A percentile compares a stretch with the other conserved stretches of the same genome.
Evolutionary conservation across 2,888 invertebrate species (phyloP).

Genomic region (Torymus texanus): DNA sequence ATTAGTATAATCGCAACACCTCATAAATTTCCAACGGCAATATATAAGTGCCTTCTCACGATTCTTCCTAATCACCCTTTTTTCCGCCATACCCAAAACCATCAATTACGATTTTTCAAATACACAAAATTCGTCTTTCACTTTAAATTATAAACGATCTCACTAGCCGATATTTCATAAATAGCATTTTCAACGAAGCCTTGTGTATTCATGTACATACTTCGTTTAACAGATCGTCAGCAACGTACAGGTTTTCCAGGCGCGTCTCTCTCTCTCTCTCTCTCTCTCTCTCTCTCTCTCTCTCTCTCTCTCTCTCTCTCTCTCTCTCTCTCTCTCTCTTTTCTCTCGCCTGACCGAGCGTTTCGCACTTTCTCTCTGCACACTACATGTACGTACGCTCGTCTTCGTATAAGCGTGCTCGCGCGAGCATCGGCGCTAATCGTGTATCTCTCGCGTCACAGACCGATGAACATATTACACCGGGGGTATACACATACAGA

Average conservation of each 20-base stretch:
- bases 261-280: background rate
- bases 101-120: slow-evolving; percentile 38
- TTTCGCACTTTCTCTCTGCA: slow-evolving; percentile 36
- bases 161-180: slow-evolving; percentile 37
- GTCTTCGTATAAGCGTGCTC: slow-evolving; percentile 8
- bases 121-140: slow-evolving; percentile 16
- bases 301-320: background rate
- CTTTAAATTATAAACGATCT: slow-evolving; percentile 30
- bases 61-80: background rate
- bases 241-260: background rate
- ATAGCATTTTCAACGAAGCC: background rate
- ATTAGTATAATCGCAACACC: slow-evolving; percentile 8
- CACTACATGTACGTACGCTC: background rate
- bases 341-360: no score
- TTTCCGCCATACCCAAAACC: background rate
- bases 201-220: background rate
- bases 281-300: background rate
- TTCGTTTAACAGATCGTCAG: slow-evolving; percentile 27
- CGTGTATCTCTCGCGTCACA: slow-evolving; percentile 44
- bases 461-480: slow-evolving; percentile 50
- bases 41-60: background rate
- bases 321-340: background rate
- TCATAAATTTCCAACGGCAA: background rate
- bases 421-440: slow-evolving; percentile 29
- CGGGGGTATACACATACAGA: background rate